Evolutionary conservation across 2,797 vertebrate genomes (phyloP), one percentile per base, ranked within the genome.

Genomic region (Darevskia mixta): DNA sequence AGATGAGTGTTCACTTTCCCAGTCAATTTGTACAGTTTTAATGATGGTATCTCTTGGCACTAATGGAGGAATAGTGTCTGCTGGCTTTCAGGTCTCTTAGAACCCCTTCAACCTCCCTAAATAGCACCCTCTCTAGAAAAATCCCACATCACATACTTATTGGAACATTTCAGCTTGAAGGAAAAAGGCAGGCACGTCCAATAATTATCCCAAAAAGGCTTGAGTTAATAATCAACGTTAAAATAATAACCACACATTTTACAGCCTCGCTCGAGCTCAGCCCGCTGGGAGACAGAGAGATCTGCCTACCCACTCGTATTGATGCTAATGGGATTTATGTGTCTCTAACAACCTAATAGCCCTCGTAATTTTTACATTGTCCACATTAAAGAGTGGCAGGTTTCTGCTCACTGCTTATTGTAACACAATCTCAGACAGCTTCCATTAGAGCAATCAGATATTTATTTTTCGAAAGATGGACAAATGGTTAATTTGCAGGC

Each of bases 241-340:
- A 72, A 84, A 15, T 2, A 38, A 76, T 0, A 0, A 81, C 4
- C n/a, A 89, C 0, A 8, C 0, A 0, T 35, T 67, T 43, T 58
- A 71, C 32, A 23, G 55, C 29, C 43, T 0, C n/a, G 0, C 2
- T 2, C 0, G 25, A 8, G 9, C 23, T n/a, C 49, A 0, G 0
- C 79, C 41, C 55, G 38, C 49, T 4, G 10, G 13, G 87, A 27
- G 23, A 8, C 3, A n/a, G 4, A 38, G 1, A 75, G 2, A 32
- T 0, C 35, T 17, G 15, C 75, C 84, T n/a, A 1, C 15, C 88
- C 11, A 1, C 8, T 71, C 35, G 55, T 32, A 3, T 25, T 69
- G 45, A 58, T 15, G 55, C 43, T 11, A 43, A 88, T 7, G 77
- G 87, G 18, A 75, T 76, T 75, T 20, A 17, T 1, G 27, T 2